Conservation (phyloP, 2,888 invertebrate genomes). For the Sarcophaga rosellei region DNA sequence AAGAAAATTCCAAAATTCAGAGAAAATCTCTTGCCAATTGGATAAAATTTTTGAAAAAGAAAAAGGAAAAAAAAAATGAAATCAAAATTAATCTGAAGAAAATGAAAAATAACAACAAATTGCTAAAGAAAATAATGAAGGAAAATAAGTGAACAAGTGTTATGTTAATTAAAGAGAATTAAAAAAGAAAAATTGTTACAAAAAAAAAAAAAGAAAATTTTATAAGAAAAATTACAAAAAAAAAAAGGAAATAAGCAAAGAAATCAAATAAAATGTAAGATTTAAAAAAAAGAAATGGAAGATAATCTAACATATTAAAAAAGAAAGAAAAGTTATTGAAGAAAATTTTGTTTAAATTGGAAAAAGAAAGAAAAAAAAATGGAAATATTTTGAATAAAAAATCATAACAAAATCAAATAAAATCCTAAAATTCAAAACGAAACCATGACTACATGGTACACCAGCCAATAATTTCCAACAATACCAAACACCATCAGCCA, state of each 20-base stretch:
- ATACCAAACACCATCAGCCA: constrained; percentile 67
- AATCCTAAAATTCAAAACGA: constrained; percentile 32
- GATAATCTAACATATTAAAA: constrained; percentile 1
- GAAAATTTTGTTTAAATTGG: background rate
- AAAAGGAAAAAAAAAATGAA: constrained; percentile 17
- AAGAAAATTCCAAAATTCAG: constrained; percentile 74
- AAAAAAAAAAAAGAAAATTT: constrained; percentile 4
- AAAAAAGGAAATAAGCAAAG: background rate
- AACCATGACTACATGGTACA: constrained; percentile 42
- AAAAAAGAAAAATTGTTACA: background rate
- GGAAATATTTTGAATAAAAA: constrained; percentile 1
- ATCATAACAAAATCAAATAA: constrained; percentile 9
- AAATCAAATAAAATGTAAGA: background rate
- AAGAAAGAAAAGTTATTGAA: background rate
- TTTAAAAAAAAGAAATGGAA: background rate
- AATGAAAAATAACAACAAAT: background rate
- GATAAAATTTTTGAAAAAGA: constrained; percentile 69
- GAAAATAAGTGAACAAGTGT: background rate
- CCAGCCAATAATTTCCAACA: constrained; percentile 58
- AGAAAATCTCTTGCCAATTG: constrained; percentile 73
- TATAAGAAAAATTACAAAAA: background rate
- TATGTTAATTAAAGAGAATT: background rate
- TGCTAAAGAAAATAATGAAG: background rate
- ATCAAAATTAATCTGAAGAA: background rate
- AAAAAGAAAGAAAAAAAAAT: constrained; percentile 15